Percentiles rank a stretch among this genome's conserved stretches.
Conservation (phyloP, 2,888 invertebrate genomes). For the Dryomyza anilis region DNA sequence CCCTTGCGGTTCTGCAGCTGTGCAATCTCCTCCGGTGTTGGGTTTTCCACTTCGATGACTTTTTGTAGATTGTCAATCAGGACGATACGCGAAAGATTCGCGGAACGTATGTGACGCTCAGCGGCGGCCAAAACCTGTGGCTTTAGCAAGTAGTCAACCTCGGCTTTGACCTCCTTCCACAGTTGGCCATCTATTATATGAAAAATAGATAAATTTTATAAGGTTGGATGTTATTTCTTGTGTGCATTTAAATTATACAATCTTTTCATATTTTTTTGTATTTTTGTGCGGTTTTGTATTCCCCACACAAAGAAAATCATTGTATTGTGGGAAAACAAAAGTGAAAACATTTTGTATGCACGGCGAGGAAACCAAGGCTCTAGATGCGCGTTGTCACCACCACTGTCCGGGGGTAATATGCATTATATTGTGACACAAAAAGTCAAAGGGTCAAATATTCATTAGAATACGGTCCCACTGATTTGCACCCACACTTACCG, state of each 20-base stretch:
- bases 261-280: no score
- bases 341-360: slow-evolving; percentile 29
- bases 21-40: slow-evolving; percentile 71
- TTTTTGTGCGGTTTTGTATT: no score
- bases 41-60: slow-evolving; percentile 81
- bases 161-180: slow-evolving; percentile 60
- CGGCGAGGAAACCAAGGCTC: slow-evolving; percentile 16
- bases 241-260: not conserved
- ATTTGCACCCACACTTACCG: slow-evolving; percentile 64
- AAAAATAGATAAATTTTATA: slow-evolving; percentile 4
- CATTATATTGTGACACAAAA: no score
- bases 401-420: no score
- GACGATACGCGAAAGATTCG: slow-evolving; percentile 71
- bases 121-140: slow-evolving; percentile 69
- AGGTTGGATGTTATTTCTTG: not conserved
- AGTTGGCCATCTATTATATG: slow-evolving; percentile 51
- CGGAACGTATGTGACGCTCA: slow-evolving; percentile 66
- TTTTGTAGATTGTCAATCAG: slow-evolving; percentile 78
- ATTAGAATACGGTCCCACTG: no score
- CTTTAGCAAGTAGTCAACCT: slow-evolving; percentile 75
- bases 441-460: no score
- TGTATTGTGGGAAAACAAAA: not conserved
- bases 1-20: slow-evolving; percentile 73
- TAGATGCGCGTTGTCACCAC: not conserved
- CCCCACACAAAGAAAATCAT: no score